Conservation (phyloP, 2,113 vertebrate genomes). For the Epinephelus lanceolatus region DNA sequence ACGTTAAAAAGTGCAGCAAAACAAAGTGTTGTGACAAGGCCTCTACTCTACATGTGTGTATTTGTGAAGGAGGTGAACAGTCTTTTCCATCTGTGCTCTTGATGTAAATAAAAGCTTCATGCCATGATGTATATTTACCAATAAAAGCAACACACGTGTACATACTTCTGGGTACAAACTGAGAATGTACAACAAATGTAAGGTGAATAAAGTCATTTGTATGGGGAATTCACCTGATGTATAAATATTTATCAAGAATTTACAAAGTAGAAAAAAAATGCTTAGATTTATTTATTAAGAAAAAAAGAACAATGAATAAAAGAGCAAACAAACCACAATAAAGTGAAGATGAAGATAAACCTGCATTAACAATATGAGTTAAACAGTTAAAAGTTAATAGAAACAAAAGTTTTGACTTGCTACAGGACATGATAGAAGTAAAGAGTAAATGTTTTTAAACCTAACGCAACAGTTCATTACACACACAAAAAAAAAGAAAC, state of each 20-base stretch:
- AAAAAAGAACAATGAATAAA: slow-evolving; percentile 20
- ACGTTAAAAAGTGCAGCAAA: neutral
- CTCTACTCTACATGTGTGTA: neutral
- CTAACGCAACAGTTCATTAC: neutral
- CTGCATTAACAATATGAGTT: neutral
- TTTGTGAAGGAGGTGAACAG: neutral
- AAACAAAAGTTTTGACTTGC: neutral
- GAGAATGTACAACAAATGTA: slow-evolving; percentile 23
- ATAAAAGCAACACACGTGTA: neutral
- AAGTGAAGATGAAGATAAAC: neutral
- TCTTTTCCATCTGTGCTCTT: slow-evolving; percentile 16
- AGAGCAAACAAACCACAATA: neutral
- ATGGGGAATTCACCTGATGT: neutral
- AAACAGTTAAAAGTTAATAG: neutral
- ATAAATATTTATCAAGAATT: neutral
- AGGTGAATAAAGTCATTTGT: slow-evolving; percentile 39
- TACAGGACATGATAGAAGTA: slow-evolving; percentile 3
- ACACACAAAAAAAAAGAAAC: neutral
- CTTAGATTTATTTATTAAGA: slow-evolving; percentile 53
- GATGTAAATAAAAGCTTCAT: slow-evolving; percentile 29
- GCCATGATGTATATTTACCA: slow-evolving; percentile 33
- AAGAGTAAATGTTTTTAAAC: neutral
- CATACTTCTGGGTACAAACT: slow-evolving; percentile 35
- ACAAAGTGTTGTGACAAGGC: neutral
- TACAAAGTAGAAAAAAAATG: neutral